Conservation (phyloP, 2,797 vertebrate species). For the Darevskia nairensis region DNA sequence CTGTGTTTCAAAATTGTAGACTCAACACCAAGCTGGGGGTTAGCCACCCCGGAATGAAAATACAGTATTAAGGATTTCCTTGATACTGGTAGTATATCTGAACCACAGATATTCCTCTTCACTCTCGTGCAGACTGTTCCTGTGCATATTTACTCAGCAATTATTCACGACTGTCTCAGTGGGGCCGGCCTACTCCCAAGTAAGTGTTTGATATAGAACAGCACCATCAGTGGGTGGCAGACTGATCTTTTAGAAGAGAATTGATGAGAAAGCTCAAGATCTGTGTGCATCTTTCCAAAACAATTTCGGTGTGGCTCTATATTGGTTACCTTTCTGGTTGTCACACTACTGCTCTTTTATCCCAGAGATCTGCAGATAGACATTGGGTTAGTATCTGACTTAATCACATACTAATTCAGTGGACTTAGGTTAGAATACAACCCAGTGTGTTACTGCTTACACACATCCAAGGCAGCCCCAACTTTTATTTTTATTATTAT, state of each 20-base stretch:
- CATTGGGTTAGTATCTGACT: background rate
- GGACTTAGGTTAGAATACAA: no score
- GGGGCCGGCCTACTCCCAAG: background rate
- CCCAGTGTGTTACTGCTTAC: background rate
- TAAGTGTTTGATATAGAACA: background rate
- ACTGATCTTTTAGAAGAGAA: background rate
- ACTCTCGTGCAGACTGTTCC: background rate
- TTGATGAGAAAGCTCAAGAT: background rate
- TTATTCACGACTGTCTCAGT: background rate
- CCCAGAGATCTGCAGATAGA: background rate
- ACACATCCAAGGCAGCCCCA: background rate
- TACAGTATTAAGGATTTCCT: constrained; percentile 23
- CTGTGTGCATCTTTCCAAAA: background rate
- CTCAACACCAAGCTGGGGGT: no score
- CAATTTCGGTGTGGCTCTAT: background rate
- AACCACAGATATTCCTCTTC: constrained; percentile 10
- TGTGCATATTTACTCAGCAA: background rate
- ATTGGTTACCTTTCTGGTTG: background rate
- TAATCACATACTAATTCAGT: no score
- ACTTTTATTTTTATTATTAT: no score
- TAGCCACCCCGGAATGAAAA: no score
- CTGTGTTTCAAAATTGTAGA: no score
- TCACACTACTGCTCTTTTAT: background rate
- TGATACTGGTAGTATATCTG: constrained; percentile 27
- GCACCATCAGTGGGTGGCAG: background rate